Evolutionary conservation across 1,140 invertebrate species (phyloP), one percentile per base, ranked within the genome.

Genomic region (Harpegnathos saltator): DNA sequence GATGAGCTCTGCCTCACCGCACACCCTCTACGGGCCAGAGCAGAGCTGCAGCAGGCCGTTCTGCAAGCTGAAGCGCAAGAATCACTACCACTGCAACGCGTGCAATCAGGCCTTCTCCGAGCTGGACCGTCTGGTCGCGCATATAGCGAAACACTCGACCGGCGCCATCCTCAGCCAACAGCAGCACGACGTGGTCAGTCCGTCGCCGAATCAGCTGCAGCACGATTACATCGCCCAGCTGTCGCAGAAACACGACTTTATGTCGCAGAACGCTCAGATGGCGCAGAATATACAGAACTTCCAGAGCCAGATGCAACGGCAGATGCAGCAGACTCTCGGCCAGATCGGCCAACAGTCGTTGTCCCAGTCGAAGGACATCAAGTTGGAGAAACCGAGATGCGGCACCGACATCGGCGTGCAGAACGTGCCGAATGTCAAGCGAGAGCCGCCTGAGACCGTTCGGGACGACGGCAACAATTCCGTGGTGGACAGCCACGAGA

Each of bases 31-130:
- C 83, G 95, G 95, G 0, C 95, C 95, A 0, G 96, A 97, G 68
- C 95, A 96, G 68, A 96, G 96, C 82, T 98, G 97, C 93, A 96
- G 97, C 50, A 94, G 97, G 26, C 97, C 97, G 11, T 98, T 98
- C 91, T 98, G 97, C 92, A 98, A 98, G 92, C 94, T 98, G 56
- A 98, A 98, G 91, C 95, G 97, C 68, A 96, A 97, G 87, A 96
- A 97, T 83, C 97, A 98, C 91, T 98, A 97, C 89, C 97, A 98
- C 91, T 98, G 97, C 92, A 97, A 97, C 89, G 95, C 97, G n/a
- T 98, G 97, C 93, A 98, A 98, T 93, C 97, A 98, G 93, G 96
- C 96, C 4, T 97, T 97, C 90, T 96, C 96, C 1, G 96, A 97
- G 83, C 86, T 96, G 24, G 96, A 97, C 73, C 95, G 95, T 80